phyloP scores from a whole-genome alignment of 2,113 vertebrate species.

The Progne subis region DNA sequence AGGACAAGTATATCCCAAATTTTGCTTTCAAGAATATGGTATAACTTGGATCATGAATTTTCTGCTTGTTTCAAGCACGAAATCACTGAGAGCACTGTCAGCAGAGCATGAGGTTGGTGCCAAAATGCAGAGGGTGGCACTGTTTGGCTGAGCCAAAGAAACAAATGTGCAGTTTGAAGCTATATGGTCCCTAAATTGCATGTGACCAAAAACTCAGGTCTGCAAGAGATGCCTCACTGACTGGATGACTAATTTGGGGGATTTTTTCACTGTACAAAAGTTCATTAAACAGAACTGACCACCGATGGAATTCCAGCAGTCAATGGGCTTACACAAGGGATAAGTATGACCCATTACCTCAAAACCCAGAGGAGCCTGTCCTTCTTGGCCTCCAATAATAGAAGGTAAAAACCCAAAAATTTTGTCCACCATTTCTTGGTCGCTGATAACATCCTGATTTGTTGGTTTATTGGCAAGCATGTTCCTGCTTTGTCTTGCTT shows the following conservation, averaged over 20 bases:
- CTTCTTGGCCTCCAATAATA: conserved; percentile 83
- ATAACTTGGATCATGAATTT: background rate
- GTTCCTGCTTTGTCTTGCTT: conserved; percentile 48
- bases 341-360: conserved; percentile 74
- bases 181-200: background rate
- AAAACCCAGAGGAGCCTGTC: conserved; percentile 77
- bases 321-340: background rate
- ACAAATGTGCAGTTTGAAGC: background rate
- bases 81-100: background rate
- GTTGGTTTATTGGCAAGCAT: conserved; percentile 67
- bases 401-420: conserved; percentile 91
- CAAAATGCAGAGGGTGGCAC: background rate
- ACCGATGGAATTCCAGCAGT: background rate
- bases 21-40: background rate
- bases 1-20: background rate
- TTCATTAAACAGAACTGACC: background rate
- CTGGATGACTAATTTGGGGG: background rate
- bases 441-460: conserved; percentile 70
- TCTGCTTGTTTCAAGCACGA: background rate
- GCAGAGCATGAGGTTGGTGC: background rate
- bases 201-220: background rate
- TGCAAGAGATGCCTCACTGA: background rate
- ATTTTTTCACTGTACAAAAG: background rate
- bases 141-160: background rate
- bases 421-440: conserved; percentile 90